These are phyloP conservation scores for Caenorhabditis doughertyi DNA, from an alignment of 2,888 invertebrate species.

Conservation along the genomic window DNA sequence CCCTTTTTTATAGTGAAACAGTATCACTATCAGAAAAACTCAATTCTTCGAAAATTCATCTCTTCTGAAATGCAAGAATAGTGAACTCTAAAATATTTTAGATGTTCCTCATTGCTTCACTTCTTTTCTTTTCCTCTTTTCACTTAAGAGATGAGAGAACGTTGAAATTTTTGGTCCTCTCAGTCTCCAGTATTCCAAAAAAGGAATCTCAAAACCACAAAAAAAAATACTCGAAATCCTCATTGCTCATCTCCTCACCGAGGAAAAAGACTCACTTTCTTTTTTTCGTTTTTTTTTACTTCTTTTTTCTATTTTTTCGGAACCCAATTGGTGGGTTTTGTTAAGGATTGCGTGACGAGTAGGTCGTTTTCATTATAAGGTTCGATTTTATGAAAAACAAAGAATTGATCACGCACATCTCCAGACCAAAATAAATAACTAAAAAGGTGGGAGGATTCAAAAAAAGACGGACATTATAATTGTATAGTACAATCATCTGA, in stretches of 20 bases:
- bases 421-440: neutral
- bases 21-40: neutral
- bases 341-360: slow-evolving; percentile 24
- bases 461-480: too few species aligned
- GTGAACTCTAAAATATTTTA: neutral
- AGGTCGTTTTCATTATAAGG: slow-evolving; percentile 6
- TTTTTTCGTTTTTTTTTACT: neutral
- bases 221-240: slow-evolving; percentile 36
- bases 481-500: neutral
- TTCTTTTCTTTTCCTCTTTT: neutral
- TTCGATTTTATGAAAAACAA: slow-evolving; percentile 21
- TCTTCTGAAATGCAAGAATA: too few species aligned
- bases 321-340: slow-evolving; percentile 9
- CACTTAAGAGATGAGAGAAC: slow-evolving; percentile 23
- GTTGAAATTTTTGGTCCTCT: slow-evolving; percentile 23
- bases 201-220: slow-evolving; percentile 1
- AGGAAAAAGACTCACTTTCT: neutral
- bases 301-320: neutral
- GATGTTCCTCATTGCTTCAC: neutral
- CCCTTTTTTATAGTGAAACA: neutral
- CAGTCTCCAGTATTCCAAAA: slow-evolving; percentile 13
- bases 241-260: slow-evolving; percentile 29
- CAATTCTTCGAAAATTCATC: neutral
- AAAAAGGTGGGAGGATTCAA: neutral
- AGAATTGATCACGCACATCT: slow-evolving; percentile 8